These are phyloP conservation scores for Acipenser ruthenus DNA, from an alignment of 2,797 vertebrate species.

Conservation along the genomic window DNA sequence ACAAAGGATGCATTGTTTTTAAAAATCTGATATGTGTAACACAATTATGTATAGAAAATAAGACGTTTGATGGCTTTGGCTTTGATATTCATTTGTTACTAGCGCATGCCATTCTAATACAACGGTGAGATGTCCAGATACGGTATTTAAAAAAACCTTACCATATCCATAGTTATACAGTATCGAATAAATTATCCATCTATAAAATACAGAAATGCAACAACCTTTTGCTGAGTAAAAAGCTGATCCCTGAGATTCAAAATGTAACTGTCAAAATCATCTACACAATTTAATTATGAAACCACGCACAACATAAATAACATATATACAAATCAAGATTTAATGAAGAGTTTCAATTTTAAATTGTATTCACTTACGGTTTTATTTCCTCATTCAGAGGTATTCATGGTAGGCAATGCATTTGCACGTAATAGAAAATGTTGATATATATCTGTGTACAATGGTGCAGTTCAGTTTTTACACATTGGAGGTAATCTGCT, in stretches of 20 bases:
- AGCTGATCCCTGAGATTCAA: no score
- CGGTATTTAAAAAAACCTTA: no score
- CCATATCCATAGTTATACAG: no score
- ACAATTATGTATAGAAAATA: neutral
- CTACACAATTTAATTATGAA: no score
- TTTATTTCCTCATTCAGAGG: neutral
- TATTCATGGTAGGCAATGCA: neutral
- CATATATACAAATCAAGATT: neutral
- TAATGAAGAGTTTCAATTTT: neutral
- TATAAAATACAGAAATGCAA: no score
- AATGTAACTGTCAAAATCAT: no score
- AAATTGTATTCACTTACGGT: neutral
- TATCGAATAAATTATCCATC: no score
- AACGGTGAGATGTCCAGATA: no score
- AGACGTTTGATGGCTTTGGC: neutral
- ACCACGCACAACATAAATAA: neutral
- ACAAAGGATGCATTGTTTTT: slow-evolving; percentile 23
- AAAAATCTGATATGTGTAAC: neutral
- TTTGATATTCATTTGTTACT: no score
- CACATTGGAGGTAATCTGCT: no score
- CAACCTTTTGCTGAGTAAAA: no score
- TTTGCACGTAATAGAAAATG: neutral
- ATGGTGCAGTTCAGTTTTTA: neutral
- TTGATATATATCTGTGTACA: neutral
- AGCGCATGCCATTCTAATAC: no score